phyloP scores from a whole-genome alignment of 2,888 invertebrate species.

The Tipula unca region DNA sequence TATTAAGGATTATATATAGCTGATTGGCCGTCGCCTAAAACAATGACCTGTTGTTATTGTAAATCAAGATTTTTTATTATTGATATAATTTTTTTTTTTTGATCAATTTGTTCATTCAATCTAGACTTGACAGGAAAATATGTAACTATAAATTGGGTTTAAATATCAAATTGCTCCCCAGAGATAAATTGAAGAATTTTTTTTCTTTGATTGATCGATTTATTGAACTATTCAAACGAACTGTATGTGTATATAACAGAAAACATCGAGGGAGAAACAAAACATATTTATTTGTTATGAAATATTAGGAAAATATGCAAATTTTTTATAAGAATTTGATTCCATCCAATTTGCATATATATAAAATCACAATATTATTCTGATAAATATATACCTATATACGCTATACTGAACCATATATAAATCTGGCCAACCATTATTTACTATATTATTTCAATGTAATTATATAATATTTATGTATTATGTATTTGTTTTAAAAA shows the following conservation, averaged over 20 bases:
- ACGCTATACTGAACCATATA: background rate
- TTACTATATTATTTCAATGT: background rate
- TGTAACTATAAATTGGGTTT: background rate
- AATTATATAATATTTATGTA: background rate
- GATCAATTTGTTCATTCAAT: background rate
- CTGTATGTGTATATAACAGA: background rate
- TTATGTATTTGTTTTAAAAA: background rate
- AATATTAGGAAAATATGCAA: background rate
- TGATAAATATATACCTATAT: background rate
- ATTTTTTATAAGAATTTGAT: background rate
- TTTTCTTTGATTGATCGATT: conserved; percentile 14
- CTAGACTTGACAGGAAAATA: background rate
- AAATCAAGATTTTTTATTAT: background rate
- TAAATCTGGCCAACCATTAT: background rate
- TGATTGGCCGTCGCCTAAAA: background rate
- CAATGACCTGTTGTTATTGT: background rate
- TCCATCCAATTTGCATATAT: background rate
- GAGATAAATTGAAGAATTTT: background rate
- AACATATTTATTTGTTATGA: background rate
- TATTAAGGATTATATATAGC: too few relatives aligned
- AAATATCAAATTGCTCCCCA: background rate
- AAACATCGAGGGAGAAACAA: background rate
- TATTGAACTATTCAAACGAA: background rate
- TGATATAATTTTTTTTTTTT: background rate
- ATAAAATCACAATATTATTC: background rate